phyloP scores from a whole-genome alignment of 2,888 invertebrate genomes.

The Drosophila cognata region DNA sequence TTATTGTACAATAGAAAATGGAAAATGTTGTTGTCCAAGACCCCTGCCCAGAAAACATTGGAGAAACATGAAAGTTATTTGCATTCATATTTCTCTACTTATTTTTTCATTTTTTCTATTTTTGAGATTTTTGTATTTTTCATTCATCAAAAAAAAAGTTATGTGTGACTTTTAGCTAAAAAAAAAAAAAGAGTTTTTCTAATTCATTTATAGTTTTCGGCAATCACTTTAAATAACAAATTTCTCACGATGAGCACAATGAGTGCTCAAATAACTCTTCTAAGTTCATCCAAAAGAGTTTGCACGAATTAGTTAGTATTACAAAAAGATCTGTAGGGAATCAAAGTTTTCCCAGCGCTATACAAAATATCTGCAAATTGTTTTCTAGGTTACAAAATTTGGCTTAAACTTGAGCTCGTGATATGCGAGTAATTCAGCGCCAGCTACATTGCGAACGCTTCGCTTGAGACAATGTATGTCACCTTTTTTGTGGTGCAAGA shows the following conservation, averaged over 20 bases:
- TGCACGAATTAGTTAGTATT: background rate
- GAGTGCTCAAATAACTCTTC: constrained; percentile 11
- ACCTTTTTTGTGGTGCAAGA: constrained; percentile 24
- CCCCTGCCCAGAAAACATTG: background rate
- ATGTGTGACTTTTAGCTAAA: constrained; percentile 50
- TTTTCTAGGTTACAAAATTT: background rate
- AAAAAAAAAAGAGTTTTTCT: constrained; percentile 7
- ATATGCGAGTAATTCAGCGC: constrained; percentile 33
- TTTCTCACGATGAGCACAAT: constrained; percentile 50
- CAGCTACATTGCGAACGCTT: constrained; percentile 37
- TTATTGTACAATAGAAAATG: constrained; percentile 57
- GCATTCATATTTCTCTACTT: constrained; percentile 28
- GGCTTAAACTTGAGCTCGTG: constrained; percentile 18
- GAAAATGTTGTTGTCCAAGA: constrained; percentile 33
- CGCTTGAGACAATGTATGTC: constrained; percentile 29
- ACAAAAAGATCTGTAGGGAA: background rate
- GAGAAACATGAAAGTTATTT: constrained; percentile 48
- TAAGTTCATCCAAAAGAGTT: background rate
- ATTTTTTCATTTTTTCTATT: background rate
- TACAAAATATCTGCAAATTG: background rate
- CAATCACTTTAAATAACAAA: constrained; percentile 25
- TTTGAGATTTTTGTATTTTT: constrained; percentile 10
- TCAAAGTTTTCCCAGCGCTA: background rate
- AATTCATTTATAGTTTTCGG: constrained; percentile 11
- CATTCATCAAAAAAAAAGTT: constrained; percentile 26